phyloP scores from a whole-genome alignment of 1,140 invertebrate species.

The Zaprionus camerounensis region DNA sequence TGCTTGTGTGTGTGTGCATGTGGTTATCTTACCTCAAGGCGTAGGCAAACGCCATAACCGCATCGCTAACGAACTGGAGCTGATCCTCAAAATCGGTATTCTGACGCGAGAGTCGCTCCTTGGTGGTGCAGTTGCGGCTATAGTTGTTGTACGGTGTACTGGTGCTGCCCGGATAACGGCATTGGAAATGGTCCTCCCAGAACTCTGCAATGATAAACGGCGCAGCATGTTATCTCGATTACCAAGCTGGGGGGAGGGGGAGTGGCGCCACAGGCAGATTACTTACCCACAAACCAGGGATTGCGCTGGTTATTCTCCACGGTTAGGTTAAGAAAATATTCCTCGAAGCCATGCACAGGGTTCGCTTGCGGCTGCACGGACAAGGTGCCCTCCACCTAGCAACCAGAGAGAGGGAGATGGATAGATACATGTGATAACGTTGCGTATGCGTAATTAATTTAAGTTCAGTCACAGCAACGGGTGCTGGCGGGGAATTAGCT shows the following conservation, averaged over 20 bases:
- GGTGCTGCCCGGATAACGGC: slow-evolving; percentile 91
- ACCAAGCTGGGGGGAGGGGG: neutral
- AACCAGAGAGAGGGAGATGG: slow-evolving; percentile 7
- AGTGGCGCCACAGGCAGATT: neutral
- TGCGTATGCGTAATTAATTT: slow-evolving; percentile 64
- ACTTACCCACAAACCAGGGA: slow-evolving; percentile 95
- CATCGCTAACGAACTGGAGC: slow-evolving; percentile 96
- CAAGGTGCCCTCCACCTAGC: slow-evolving; percentile 92
- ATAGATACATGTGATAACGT: slow-evolving; percentile 26
- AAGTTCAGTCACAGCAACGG: slow-evolving; percentile 20
- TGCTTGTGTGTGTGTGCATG: slow-evolving; percentile 31
- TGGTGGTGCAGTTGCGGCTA: slow-evolving; percentile 88
- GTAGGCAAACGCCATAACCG: slow-evolving; percentile 95
- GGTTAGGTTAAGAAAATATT: slow-evolving; percentile 94
- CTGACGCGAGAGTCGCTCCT: slow-evolving; percentile 89
- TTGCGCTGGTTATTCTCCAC: slow-evolving; percentile 94
- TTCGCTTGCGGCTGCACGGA: slow-evolving; percentile 96
- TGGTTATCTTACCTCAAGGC: slow-evolving; percentile 89
- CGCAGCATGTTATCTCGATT: neutral
- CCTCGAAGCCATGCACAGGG: slow-evolving; percentile 93
- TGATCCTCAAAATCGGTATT: slow-evolving; percentile 95
- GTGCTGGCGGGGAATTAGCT: neutral
- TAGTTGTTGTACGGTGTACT: slow-evolving; percentile 94
- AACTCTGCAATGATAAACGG: slow-evolving; percentile 88
- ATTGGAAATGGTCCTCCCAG: slow-evolving; percentile 96